A percentile compares a stretch with the other conserved stretches of the same genome.
phyloP scores from a whole-genome alignment of 2,797 vertebrate genomes.

The Gallinago nigripennis region DNA sequence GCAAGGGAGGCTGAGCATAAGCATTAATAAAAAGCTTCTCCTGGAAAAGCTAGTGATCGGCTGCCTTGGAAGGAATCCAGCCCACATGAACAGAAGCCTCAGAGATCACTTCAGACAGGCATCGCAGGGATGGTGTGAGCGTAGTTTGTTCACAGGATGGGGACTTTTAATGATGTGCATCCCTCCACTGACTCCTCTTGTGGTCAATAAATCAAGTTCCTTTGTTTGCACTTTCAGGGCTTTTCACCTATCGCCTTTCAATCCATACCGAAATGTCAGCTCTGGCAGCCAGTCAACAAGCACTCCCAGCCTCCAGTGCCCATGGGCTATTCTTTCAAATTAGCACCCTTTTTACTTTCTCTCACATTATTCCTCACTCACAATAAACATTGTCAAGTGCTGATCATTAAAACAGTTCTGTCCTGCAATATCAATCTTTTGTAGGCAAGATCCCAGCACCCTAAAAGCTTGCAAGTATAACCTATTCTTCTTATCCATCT shows the following conservation, averaged over 20 bases:
- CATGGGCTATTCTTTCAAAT: not conserved
- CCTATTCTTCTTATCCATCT: not conserved
- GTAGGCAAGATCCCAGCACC: not conserved
- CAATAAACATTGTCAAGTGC: not conserved
- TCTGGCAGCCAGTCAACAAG: not conserved
- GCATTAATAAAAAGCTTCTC: not conserved
- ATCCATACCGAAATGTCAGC: not conserved
- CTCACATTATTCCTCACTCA: not conserved
- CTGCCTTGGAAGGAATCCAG: not conserved
- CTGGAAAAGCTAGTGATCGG: not conserved
- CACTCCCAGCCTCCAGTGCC: not conserved
- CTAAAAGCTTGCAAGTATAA: not conserved
- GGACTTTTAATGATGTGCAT: not conserved
- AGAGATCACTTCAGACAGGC: accelerated
- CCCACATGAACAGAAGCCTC: not conserved
- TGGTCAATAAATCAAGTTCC: not conserved
- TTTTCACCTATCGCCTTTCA: not conserved
- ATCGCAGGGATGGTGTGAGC: accelerated
- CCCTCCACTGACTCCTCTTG: not conserved
- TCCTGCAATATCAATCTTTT: not conserved
- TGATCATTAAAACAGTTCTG: not conserved
- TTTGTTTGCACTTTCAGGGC: not conserved
- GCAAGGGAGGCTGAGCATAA: not conserved
- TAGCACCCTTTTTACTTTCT: not conserved
- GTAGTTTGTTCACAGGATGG: accelerated